Evolutionary conservation across 2,888 invertebrate genomes (phyloP), one percentile per base, ranked within the genome.

Genomic region (Scelioninae gen. 1): DNA sequence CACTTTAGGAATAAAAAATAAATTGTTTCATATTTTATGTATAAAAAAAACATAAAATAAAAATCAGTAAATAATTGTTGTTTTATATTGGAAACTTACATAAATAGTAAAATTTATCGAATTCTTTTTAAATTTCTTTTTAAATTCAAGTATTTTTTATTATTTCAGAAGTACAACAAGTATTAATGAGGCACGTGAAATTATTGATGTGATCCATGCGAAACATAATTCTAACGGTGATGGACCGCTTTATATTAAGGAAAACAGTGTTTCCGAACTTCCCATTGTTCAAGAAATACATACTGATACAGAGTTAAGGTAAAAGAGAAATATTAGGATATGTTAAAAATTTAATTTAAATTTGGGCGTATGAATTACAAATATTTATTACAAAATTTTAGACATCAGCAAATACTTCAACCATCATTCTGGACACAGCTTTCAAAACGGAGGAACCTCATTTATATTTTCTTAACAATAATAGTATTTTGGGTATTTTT

Each of bases 121-220:
- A n/a, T n/a, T n/a, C n/a, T n/a, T 34, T 34, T 34, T 5, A 7
- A 34, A 34, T 34, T 34, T 7, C 5, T 34, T 34, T 7, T 34
- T 34, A 34, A 53, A 16, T 55, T 55, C 6, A 55, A 10, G 29
- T 3, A 11, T 7, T 32, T 0, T 8, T 34, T 56, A 38, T 43
- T 38, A 31, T 63, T 58, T 10, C 13, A 75, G 75, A 15, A 65
- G 65, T 23, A 49, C 38, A 5, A 29, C 55, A 1, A 47, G 47
- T 29, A 16, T 58, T 9, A 66, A 29, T 13, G 75, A 75, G 40
- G 13, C 29, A 13, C 88, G 89, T 15, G 91, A 90, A 60, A 90
- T 91, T 56, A 89, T 87, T 58, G 91, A 92, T 72, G 90, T 91
- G 34, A 86, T 88, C 0, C 91, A 91, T 23, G 89, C 89, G 3